Evolutionary conservation across 2,797 vertebrate species (phyloP), one percentile per base, ranked within the genome.

Genomic region (Eulemur albifrons): DNA sequence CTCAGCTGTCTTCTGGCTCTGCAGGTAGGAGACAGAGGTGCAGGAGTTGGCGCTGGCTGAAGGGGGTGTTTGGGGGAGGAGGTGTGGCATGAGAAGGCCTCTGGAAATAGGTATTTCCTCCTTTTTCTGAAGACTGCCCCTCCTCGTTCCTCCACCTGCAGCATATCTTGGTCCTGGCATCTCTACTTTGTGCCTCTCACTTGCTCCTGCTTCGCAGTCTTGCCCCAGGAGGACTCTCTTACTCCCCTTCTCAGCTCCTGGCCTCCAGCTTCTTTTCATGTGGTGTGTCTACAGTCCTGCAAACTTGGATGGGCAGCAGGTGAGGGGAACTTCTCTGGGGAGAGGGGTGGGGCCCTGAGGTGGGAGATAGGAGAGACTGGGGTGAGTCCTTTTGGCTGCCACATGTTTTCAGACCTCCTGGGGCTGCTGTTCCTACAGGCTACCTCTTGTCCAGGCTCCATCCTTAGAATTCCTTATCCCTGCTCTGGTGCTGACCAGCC

Each of bases 401-500:
- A 57, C 4, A 5, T 21, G 3, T 63, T 70, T 82, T 67, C 40
- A 93, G 90, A 90, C 14, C 38, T 83, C 25, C 35, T 10, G 38
- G 70, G 32, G 35, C 81, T 96, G 69, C 95, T 63, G n/a, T 97
- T 75, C 94, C 94, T 97, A 61, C 96, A 99, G 99, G 96, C 93
- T 99, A 73, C 99, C 99, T 0, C 97, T 99, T 95, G 95, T 99
- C 89, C 99, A 99, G 92, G 98, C 99, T 89, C 99, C 99, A 12
- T 99, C 99, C 38, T 98, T 99, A 3, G 99, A 99, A 96, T 99
- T 99, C 95, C 98, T 99, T 88, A 97, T 99, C 79, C 99, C 99
- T 59, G 99, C 99, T 76, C 81, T 99, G 93, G 98, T 99, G 92
- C 96, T 99, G 94, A 98, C 97, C 96, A 97, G 96, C 48, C 96